Base-by-base conservation (phyloP, 1,140 invertebrate genomes). In the Himalopsyche phryganea region DNA sequence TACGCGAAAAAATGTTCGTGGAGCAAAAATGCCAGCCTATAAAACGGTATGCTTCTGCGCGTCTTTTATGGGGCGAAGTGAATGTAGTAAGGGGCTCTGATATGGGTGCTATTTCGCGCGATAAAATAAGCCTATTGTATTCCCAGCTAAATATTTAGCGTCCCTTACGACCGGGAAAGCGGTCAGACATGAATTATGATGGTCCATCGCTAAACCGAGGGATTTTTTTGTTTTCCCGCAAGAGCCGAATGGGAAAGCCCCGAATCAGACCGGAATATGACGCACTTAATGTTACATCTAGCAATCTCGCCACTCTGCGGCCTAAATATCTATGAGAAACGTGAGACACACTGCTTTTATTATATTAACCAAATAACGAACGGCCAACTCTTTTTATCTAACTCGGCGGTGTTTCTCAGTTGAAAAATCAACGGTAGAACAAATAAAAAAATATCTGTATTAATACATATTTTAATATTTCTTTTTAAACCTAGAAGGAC, bases 71-170 rank as follows among this genome's bases (percentile, higher is more conserved):
- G 15, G n/a, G 7, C 23, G 23, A 28, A 28, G 23, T 28, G 23
- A 28, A 28, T 9, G 9, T 9, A 28, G 23, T 28, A 15, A 40
- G 14, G n/a, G 14, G 10, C 18, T 15, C 4, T 10, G 53, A 7
- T 14, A 17, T 32, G 23, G 14, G 47, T 33, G 36, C 54, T 23
- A 54, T 55, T 60, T 51, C 47, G 20, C 38, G 50, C 55, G 55
- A 62, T 62, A 62, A 58, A 58, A 54, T 52, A 53, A 50, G 45
- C 54, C 54, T 50, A 58, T 62, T 58, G 60, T 62, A 32, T 54
- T 54, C 36, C 50, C 48, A 46, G 53, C 49, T 62, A 62, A 62
- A 62, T 62, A 62, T 62, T 62, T 62, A 62, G 60, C 60, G 49
- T 41, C 42, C 52, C 58, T 32, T 17, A 13, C 45, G 42, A 45